phyloP scores from a whole-genome alignment of 1,140 invertebrate species.

The Diplogasteroides magnus region DNA sequence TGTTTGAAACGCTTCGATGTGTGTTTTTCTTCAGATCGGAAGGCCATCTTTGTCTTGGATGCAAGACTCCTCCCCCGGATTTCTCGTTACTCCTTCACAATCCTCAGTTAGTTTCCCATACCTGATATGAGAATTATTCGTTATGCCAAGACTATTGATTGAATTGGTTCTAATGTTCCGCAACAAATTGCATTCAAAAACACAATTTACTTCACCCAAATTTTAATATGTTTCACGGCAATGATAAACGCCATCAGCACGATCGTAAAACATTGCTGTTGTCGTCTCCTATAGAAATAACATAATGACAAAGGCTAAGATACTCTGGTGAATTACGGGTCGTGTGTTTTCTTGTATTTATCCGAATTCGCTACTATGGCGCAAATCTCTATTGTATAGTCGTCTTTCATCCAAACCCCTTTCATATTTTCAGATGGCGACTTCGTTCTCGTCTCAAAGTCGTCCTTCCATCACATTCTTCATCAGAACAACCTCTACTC shows the following conservation, averaged over 20 bases:
- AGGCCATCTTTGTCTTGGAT: conserved; percentile 72
- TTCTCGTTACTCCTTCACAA: no score
- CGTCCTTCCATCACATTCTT: neutral
- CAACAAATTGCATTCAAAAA: neutral
- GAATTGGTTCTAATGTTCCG: neutral
- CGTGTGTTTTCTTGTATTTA: no score
- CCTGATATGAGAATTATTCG: no score
- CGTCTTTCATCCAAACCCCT: no score
- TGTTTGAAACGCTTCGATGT: no score
- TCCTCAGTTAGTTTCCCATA: no score
- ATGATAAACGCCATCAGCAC: neutral
- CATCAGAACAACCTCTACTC: conserved; percentile 56
- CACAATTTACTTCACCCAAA: neutral
- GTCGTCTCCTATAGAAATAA: neutral
- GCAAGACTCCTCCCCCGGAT: conserved; percentile 15
- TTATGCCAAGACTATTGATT: no score
- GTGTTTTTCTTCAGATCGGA: conserved; percentile 79
- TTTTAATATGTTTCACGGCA: neutral
- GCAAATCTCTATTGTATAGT: no score
- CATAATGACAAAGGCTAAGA: neutral
- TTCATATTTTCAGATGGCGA: neutral
- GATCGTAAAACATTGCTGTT: neutral
- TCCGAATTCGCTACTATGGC: neutral
- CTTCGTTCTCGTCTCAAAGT: neutral
- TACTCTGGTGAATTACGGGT: no score